These are phyloP conservation scores for Palaemon carinicauda DNA, from an alignment of 1,140 invertebrate species.

Conservation along the genomic window DNA sequence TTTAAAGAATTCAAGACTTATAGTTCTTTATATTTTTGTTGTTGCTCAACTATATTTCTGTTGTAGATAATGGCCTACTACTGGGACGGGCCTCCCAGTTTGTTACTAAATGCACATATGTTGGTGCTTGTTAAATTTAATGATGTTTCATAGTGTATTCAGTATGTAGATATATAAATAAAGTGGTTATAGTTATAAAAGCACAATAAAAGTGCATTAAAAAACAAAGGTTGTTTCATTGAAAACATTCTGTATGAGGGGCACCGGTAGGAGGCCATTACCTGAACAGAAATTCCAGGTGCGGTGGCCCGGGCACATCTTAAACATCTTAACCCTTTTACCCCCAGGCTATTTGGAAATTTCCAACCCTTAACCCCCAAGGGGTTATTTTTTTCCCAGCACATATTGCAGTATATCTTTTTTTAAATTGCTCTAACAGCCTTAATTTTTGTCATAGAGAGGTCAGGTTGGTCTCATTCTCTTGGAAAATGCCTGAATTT, in stretches of 20 bases:
- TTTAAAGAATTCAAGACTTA: no score
- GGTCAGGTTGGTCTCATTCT: no score
- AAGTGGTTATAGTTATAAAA: not conserved
- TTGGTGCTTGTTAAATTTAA: not conserved
- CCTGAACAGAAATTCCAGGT: not conserved
- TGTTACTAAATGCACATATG: not conserved
- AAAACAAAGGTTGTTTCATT: constrained; percentile 19
- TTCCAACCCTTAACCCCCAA: no score
- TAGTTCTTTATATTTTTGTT: not conserved
- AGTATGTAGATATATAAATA: not conserved
- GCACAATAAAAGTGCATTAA: constrained; percentile 30
- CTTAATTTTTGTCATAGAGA: no score
- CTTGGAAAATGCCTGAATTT: no score
- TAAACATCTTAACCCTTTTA: no score
- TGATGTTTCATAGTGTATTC: not conserved
- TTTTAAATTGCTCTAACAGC: no score
- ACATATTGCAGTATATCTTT: no score
- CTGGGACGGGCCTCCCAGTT: not conserved
- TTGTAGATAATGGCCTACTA: constrained; percentile 31
- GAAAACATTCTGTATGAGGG: not conserved
- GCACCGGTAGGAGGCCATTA: constrained; percentile 24
- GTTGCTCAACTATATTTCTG: not conserved
- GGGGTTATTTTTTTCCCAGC: no score
- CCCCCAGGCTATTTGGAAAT: no score
- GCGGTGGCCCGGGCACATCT: no score